Evolutionary conservation across 2,113 vertebrate genomes (phyloP).

Genomic region (Phaetusa simplex): DNA sequence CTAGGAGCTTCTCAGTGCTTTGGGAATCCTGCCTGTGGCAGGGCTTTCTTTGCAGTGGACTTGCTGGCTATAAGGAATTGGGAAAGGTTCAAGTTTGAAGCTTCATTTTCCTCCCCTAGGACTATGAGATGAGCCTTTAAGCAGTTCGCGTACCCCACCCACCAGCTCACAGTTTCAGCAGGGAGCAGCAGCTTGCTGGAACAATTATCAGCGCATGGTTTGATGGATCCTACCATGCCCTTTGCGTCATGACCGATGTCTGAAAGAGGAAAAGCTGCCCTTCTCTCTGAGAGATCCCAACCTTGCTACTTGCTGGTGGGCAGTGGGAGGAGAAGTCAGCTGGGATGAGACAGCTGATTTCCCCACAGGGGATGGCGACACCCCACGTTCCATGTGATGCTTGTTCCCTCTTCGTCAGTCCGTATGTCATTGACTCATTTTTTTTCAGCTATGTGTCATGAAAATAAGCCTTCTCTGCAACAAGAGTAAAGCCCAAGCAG

Average conservation of each 20-base stretch:
- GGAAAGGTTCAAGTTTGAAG: not conserved
- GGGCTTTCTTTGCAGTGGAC: not conserved
- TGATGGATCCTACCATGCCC: not conserved
- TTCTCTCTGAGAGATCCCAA: not conserved
- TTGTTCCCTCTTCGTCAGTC: not conserved
- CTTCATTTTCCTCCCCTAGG: not conserved
- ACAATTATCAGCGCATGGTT: not conserved
- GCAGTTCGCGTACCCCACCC: not conserved
- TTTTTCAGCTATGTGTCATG: not conserved
- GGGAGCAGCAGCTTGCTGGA: not conserved
- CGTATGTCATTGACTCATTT: constrained; percentile 29
- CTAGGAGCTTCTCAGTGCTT: not conserved
- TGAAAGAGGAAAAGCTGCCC: not conserved
- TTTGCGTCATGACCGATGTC: not conserved
- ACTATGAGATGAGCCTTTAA: not conserved
- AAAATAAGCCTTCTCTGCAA: not conserved
- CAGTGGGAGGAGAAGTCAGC: not conserved
- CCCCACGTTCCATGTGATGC: not conserved
- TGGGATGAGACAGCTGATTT: not conserved
- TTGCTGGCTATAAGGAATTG: not conserved
- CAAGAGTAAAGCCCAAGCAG: not conserved
- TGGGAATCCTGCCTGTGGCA: not conserved
- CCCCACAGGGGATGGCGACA: not conserved
- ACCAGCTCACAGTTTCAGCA: not conserved
- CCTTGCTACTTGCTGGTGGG: not conserved